These are phyloP conservation scores for Eulithis testata DNA, from an alignment of 2,888 invertebrate species.

Conservation along the genomic window DNA sequence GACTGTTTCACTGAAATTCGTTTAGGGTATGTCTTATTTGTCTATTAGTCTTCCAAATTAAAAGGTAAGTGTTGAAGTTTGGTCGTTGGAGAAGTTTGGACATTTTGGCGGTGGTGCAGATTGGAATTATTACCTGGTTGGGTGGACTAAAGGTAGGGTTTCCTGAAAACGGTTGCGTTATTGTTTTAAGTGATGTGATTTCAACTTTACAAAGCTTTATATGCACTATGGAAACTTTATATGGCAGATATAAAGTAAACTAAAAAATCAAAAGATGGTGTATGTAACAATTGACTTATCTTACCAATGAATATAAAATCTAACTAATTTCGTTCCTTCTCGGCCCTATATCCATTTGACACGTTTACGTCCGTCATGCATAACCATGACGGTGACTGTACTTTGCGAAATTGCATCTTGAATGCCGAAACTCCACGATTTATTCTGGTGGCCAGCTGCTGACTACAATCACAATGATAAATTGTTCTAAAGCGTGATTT, in stretches of 20 bases:
- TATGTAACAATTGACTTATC: no score
- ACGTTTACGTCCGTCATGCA: neutral
- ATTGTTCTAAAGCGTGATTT: constrained; percentile 68
- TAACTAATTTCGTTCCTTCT: no score
- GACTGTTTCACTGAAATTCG: constrained; percentile 62
- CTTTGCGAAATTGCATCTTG: neutral
- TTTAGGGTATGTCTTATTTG: constrained; percentile 70
- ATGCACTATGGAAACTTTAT: no score
- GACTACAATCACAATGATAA: constrained; percentile 73
- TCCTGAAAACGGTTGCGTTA: neutral
- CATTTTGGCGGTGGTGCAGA: constrained; percentile 61
- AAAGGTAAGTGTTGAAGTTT: constrained; percentile 78
- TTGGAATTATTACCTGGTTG: constrained; percentile 79
- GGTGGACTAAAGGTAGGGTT: constrained; percentile 41
- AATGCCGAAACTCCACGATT: constrained; percentile 75
- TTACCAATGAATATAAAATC: no score
- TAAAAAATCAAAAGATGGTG: no score
- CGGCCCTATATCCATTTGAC: neutral
- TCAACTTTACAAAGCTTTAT: no score
- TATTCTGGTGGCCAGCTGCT: constrained; percentile 75
- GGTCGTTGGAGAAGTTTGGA: constrained; percentile 67
- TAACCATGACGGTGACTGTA: neutral
- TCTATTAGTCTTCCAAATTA: constrained; percentile 67
- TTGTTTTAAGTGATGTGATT: neutral
- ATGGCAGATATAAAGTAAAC: no score